These are phyloP conservation scores for Polyommatus icarus DNA, from an alignment of 2,888 invertebrate genomes.

Conservation along the genomic window DNA sequence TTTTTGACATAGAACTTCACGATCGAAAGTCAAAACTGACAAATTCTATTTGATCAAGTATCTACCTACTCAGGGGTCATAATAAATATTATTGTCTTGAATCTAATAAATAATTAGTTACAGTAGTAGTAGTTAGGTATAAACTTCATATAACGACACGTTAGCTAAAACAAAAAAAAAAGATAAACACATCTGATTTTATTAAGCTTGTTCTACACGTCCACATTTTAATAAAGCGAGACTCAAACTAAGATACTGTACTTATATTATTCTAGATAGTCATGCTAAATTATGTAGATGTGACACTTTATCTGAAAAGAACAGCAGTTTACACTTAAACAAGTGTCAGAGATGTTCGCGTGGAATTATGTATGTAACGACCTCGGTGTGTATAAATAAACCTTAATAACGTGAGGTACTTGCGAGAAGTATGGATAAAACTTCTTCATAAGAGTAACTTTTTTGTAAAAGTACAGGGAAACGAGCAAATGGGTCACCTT, in stretches of 20 bases:
- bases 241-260: constrained; percentile 13
- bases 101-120: too few species aligned
- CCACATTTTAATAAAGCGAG: constrained; percentile 30
- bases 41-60: too few species aligned
- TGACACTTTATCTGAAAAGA: constrained; percentile 72
- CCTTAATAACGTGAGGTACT: not conserved
- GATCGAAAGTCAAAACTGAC: too few species aligned
- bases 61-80: too few species aligned
- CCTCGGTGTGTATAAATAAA: constrained; percentile 21
- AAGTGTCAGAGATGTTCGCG: constrained; percentile 55
- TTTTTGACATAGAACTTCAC: too few species aligned
- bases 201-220: constrained; percentile 27
- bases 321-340: constrained; percentile 79
- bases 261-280: constrained; percentile 47
- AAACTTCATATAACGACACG: too few species aligned
- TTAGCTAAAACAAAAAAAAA: not conserved
- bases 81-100: too few species aligned
- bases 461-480: not conserved
- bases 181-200: constrained; percentile 27
- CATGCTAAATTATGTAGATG: constrained; percentile 74
- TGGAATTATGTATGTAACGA: constrained; percentile 18
- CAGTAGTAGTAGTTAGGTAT: too few species aligned
- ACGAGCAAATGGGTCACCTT: not conserved
- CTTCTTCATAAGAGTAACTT: not conserved
- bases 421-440: not conserved